A percentile compares a stretch with the other conserved stretches of the same genome.
These are phyloP conservation scores for Pygocentrus nattereri DNA, from an alignment of 2,797 vertebrate genomes.

Conservation along the genomic window DNA sequence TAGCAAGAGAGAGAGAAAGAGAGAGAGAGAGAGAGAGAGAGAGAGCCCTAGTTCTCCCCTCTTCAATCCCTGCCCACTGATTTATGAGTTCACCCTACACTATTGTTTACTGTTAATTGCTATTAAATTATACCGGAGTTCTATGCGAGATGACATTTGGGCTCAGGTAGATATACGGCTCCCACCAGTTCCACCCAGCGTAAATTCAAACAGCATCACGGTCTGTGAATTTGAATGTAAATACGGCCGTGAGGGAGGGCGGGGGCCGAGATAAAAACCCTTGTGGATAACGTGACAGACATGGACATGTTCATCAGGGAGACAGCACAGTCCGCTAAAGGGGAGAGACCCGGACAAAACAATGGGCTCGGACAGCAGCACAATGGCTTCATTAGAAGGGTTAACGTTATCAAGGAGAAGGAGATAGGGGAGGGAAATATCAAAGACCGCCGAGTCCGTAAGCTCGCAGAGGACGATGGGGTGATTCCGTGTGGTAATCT, in stretches of 20 bases:
- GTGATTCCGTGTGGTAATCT: conserved; percentile 71
- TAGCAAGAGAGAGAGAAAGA: background rate
- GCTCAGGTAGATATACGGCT: conserved; percentile 75
- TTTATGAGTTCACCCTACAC: conserved; percentile 63
- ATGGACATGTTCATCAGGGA: conserved; percentile 79
- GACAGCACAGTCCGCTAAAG: conserved; percentile 64
- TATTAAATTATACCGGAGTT: conserved; percentile 72
- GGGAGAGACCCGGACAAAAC: conserved; percentile 74
- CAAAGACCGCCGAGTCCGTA: conserved; percentile 75
- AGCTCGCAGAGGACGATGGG: conserved; percentile 62
- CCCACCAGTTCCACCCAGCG: conserved; percentile 67
- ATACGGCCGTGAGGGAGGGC: conserved; percentile 71
- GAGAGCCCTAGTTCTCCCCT: conserved; percentile 28
- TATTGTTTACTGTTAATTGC: conserved; percentile 74
- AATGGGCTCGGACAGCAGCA: conserved; percentile 82
- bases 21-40: conserved; percentile 3
- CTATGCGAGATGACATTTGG: conserved; percentile 73
- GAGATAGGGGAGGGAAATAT: conserved; percentile 80
- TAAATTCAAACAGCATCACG: conserved; percentile 79
- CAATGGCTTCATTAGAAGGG: conserved; percentile 88
- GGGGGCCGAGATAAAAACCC: conserved; percentile 56
- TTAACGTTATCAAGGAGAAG: conserved; percentile 79
- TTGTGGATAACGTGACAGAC: conserved; percentile 74
- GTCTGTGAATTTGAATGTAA: conserved; percentile 80
- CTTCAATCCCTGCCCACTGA: conserved; percentile 47